Base-by-base conservation (phyloP, 1,140 invertebrate genomes). In the Drosophila funebris region DNA sequence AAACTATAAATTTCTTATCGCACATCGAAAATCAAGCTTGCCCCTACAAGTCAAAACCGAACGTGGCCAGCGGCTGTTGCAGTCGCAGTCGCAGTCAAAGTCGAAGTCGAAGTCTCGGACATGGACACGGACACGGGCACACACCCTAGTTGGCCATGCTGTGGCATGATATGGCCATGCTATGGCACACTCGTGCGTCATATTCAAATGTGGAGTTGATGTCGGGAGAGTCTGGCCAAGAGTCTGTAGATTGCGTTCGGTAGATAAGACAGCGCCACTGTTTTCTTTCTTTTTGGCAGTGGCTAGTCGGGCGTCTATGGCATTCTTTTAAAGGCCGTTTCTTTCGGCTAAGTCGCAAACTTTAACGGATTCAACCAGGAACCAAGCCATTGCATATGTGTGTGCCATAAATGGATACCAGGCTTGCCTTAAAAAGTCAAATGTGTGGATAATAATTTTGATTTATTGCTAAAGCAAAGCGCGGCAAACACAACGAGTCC, bases 1-100 rank as follows among this genome's bases (percentile, higher is more conserved):
- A 87, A 85, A 85, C 82, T 85, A 85, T 85, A 85, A 85, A 85
- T 85, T 85, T 85, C 82, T 85, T 85, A 85, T 85, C 82, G 82
- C 71, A 69, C 70, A 85, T 87, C 74, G 83, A 85, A 85, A 78
- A 85, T 85, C 82, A 87, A 85, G 81, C 81, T 75, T 85, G 81
- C 81, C 84, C 80, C 78, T 66, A 58, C 80, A 85, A 85, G 72
- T 58, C 67, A 66, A 73, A 85, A 73, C 76, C 52, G 66, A 73
- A 61, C 41, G 62, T 64, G 60, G 76, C 66, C 76, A 67, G 29
- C 83, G 73, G 67, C 54, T 61, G 61, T 57, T 43, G 52, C 31
- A 58, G 36, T 58, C 5, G 73, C 9, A 52, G 48, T 33, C 27
- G 24, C 2, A 31, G 56, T 44, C 39, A 6, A 20, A 27, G 22